phyloP scores from a whole-genome alignment of 2,888 invertebrate species.

The Diarsia brunnea region DNA sequence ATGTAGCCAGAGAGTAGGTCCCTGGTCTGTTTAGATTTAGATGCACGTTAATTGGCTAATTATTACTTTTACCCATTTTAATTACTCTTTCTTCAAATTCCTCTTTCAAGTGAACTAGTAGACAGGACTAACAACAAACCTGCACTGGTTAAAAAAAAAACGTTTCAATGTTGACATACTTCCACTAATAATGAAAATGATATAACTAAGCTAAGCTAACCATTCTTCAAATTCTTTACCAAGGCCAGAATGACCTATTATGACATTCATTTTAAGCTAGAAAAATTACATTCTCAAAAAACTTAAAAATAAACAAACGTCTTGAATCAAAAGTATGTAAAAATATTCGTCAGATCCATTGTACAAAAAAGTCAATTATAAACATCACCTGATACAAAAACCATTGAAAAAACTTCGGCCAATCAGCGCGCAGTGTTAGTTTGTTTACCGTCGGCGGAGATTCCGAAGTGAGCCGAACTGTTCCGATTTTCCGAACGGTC shows the following conservation, averaged over 20 bases:
- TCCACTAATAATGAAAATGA: constrained; percentile 13
- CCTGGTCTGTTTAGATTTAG: not conserved
- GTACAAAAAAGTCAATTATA: constrained; percentile 33
- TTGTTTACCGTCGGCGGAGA: constrained; percentile 53
- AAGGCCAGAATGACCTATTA: constrained; percentile 11
- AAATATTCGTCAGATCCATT: constrained; percentile 16
- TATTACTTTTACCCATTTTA: not conserved
- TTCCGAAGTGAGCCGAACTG: constrained; percentile 50
- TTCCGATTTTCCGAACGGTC: constrained; percentile 46
- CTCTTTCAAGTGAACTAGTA: not conserved
- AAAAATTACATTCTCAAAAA: constrained; percentile 17
- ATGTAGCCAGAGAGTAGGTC: not conserved
- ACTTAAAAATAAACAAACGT: constrained; percentile 19
- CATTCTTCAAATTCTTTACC: constrained; percentile 2
- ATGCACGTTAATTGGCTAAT: not conserved
- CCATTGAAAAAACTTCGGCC: constrained; percentile 51
- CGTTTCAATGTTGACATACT: not conserved
- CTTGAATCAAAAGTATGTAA: constrained; percentile 25
- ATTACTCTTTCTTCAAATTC: not conserved
- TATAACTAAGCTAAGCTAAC: not conserved
- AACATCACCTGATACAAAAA: constrained; percentile 45
- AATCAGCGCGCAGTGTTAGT: constrained; percentile 47
- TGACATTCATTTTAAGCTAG: constrained; percentile 11
- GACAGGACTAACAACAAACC: not conserved
- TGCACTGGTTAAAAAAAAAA: not conserved